These are phyloP conservation scores for Larimichthys polyactis DNA, from an alignment of 2,113 vertebrate species.

Conservation along the genomic window DNA sequence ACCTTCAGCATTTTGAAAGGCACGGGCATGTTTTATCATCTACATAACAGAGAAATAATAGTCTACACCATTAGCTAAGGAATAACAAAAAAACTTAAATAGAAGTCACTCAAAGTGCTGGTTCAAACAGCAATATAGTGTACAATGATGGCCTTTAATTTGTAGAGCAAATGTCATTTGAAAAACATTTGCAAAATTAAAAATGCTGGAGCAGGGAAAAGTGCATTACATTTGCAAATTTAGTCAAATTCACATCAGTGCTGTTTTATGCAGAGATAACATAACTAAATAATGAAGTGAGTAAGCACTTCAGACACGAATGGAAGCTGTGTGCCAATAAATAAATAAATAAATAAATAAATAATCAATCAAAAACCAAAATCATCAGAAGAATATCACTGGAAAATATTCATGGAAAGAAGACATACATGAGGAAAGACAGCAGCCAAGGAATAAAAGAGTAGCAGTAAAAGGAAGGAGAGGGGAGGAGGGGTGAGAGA, in stretches of 20 bases:
- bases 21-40: background rate
- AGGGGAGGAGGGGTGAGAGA: conserved; percentile 11
- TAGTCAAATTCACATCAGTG: background rate
- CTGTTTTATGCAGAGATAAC: conserved; percentile 1
- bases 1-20: conserved; percentile 16
- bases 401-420: conserved; percentile 32
- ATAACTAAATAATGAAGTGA: conserved; percentile 35
- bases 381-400: conserved; percentile 9
- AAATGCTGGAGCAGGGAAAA: background rate
- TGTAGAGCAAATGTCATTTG: background rate
- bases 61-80: conserved; percentile 8
- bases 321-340: conserved; percentile 14
- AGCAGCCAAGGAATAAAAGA: conserved; percentile 40
- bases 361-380: background rate
- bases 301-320: conserved; percentile 13
- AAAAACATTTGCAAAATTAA: background rate
- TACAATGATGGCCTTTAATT: background rate
- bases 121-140: background rate
- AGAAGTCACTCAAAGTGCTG: background rate
- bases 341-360: too few species aligned
- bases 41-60: background rate
- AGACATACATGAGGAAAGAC: conserved; percentile 10
- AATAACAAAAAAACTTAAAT: conserved; percentile 5
- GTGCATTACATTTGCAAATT: conserved; percentile 3
- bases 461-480: conserved; percentile 16